Conservation (phyloP, 2,113 vertebrate species). For the Ictalurus furcatus region DNA sequence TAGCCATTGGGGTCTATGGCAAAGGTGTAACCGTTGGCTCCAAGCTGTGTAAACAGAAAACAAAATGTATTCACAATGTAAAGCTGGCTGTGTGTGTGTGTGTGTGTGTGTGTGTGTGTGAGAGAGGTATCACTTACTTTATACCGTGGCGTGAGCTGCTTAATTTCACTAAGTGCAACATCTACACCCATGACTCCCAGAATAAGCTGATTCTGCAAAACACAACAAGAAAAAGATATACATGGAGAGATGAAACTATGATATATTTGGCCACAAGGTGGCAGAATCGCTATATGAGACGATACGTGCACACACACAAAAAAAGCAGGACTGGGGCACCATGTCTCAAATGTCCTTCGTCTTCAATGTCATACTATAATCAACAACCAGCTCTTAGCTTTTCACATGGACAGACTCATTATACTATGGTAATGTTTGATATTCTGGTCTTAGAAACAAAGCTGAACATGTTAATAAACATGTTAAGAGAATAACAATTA, state of each 20-base stretch:
- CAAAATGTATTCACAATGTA: neutral
- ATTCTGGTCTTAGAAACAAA: neutral
- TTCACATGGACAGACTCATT: conserved; percentile 26
- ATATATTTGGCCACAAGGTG: conserved; percentile 63
- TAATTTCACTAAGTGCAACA: conserved; percentile 93
- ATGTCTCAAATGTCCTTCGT: conserved; percentile 27
- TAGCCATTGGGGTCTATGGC: conserved; percentile 97
- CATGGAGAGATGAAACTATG: neutral
- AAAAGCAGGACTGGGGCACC: neutral
- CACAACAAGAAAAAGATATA: neutral
- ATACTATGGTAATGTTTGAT: conserved; percentile 12
- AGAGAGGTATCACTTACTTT: conserved; percentile 73
- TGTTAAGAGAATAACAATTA: conserved; percentile 8
- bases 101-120: neutral
- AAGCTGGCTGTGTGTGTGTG: neutral
- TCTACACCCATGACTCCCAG: conserved; percentile 98
- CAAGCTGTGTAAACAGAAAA: conserved; percentile 75
- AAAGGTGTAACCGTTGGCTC: conserved; percentile 96
- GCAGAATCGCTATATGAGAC: conserved; percentile 60
- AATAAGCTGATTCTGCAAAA: conserved; percentile 90
- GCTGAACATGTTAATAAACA: neutral
- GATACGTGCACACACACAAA: neutral
- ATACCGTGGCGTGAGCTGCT: conserved; percentile 92
- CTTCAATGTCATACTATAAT: conserved; percentile 47
- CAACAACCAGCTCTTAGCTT: conserved; percentile 8